Conservation (phyloP, 2,113 vertebrate genomes). For the Zapornia atra region DNA sequence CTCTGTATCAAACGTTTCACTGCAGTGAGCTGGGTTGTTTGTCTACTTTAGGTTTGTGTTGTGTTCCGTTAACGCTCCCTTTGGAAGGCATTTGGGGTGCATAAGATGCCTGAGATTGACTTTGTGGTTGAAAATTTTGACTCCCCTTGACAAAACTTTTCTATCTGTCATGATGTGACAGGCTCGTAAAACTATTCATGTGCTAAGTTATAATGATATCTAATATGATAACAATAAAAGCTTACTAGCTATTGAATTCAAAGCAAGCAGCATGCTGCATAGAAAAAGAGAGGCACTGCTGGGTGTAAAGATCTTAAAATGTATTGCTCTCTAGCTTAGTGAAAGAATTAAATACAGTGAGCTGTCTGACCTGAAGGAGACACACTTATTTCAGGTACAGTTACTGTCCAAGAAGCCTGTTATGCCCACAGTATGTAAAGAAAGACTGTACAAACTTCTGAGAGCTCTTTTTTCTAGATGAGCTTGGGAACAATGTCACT, state of each 20-base stretch:
- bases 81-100: slow-evolving; percentile 38
- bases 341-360: slow-evolving; percentile 20
- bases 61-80: slow-evolving; percentile 46
- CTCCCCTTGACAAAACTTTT: slow-evolving; percentile 64
- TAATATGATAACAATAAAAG: slow-evolving; percentile 60
- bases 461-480: background rate
- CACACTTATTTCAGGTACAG: background rate
- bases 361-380: background rate
- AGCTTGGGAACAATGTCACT: background rate
- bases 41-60: slow-evolving; percentile 48
- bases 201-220: slow-evolving; percentile 46
- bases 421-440: background rate
- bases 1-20: slow-evolving; percentile 50
- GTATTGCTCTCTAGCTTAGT: background rate
- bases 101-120: slow-evolving; percentile 49
- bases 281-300: background rate
- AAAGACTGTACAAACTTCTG: background rate
- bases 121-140: slow-evolving; percentile 61
- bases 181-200: slow-evolving; percentile 66
- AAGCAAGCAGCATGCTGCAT: background rate
- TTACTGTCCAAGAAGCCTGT: background rate
- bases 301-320: background rate
- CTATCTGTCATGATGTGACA: slow-evolving; percentile 65
- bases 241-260: slow-evolving; percentile 9
- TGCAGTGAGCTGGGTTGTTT: slow-evolving; percentile 49